Conservation (phyloP, 1,140 invertebrate genomes). For the Zophobas atratus region DNA sequence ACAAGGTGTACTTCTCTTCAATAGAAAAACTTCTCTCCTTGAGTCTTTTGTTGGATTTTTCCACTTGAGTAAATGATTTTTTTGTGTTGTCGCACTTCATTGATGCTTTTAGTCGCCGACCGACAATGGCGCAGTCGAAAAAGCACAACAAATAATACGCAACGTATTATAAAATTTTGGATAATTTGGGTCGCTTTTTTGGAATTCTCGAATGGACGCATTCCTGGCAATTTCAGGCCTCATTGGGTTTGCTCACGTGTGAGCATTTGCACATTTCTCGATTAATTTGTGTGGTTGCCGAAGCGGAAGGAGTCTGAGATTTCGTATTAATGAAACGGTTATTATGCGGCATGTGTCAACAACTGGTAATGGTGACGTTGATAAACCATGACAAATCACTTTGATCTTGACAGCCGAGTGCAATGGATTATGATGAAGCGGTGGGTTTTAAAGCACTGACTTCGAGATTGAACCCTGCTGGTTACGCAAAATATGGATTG, state of each 20-base stretch:
- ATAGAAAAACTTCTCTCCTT: conserved; percentile 33
- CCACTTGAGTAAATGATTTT: conserved; percentile 45
- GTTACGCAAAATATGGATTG: neutral
- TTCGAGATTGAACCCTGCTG: neutral
- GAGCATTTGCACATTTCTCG: conserved; percentile 2
- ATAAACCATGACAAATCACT: conserved; percentile 51
- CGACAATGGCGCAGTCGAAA: conserved; percentile 11
- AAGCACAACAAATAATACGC: conserved; percentile 33
- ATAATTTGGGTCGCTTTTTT: conserved; percentile 39
- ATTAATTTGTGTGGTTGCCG: neutral
- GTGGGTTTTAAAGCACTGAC: conserved; percentile 26
- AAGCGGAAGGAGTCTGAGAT: conserved; percentile 10
- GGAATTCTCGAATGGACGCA: conserved; percentile 24
- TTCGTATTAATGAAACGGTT: conserved; percentile 32
- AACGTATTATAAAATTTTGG: conserved; percentile 25
- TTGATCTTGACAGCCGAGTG: conserved; percentile 33
- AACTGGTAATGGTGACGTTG: conserved; percentile 28
- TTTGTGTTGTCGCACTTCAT: conserved; percentile 41
- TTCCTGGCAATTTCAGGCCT: conserved; percentile 31
- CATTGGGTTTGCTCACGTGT: conserved; percentile 27
- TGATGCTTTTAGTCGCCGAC: conserved; percentile 21
- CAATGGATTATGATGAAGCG: conserved; percentile 48
- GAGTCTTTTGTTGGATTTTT: conserved; percentile 39
- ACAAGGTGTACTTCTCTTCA: conserved; percentile 24
- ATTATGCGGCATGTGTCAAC: conserved; percentile 34